Evolutionary conservation across 2,888 invertebrate genomes (phyloP).

Genomic region (Hedya salicella): DNA sequence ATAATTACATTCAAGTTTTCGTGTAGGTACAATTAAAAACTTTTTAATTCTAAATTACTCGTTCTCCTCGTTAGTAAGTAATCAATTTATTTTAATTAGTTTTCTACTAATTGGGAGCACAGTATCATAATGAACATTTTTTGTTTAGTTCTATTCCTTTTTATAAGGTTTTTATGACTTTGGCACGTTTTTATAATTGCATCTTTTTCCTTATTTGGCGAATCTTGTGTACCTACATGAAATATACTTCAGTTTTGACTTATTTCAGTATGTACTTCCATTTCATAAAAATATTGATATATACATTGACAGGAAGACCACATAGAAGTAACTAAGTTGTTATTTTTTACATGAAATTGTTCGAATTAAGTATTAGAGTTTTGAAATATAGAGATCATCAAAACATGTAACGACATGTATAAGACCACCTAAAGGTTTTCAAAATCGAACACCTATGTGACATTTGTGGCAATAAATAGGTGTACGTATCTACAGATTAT

Average conservation of each 20-base stretch:
- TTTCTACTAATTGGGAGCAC: slow-evolving; percentile 11
- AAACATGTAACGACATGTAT: slow-evolving; percentile 25
- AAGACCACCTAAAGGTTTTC: slow-evolving; percentile 16
- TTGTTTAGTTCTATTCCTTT: neutral
- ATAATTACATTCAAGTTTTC: neutral
- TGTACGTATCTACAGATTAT: slow-evolving; percentile 36
- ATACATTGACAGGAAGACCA: slow-evolving; percentile 34
- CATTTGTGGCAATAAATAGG: slow-evolving; percentile 25
- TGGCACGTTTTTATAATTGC: slow-evolving; percentile 32
- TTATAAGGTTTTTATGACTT: slow-evolving; percentile 11
- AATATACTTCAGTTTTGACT: neutral
- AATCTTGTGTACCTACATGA: slow-evolving; percentile 12
- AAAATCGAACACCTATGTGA: slow-evolving; percentile 23
- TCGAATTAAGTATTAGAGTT: slow-evolving; percentile 3
- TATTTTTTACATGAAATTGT: slow-evolving; percentile 1
- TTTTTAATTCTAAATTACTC: slow-evolving; percentile 5
- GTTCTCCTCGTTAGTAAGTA: slow-evolving; percentile 13
- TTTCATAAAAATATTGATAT: slow-evolving; percentile 20
- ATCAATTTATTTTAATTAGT: slow-evolving; percentile 1
- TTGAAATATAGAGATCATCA: slow-evolving; percentile 32
- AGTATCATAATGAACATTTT: slow-evolving; percentile 1
- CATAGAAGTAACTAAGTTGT: slow-evolving; percentile 26
- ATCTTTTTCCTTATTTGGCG: slow-evolving; percentile 21
- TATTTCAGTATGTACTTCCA: slow-evolving; percentile 16
- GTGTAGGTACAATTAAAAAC: neutral